Evolutionary conservation across 2,113 vertebrate genomes (phyloP).

Genomic region (Orientallactaga bullata): DNA sequence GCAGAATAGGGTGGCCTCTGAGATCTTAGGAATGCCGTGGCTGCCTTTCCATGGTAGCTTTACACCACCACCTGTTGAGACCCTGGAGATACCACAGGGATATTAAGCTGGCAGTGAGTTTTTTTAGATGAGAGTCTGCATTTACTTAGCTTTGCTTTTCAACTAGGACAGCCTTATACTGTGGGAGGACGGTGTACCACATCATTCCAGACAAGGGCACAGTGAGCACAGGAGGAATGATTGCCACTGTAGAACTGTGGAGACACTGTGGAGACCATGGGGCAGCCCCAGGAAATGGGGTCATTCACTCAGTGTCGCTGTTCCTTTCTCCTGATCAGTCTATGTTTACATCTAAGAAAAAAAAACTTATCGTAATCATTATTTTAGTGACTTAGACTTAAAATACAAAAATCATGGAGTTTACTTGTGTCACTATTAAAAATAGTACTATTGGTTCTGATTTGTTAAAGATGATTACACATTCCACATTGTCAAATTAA

Average conservation of each 20-base stretch:
- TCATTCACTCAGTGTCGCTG: background rate
- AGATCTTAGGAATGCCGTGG: too few relatives aligned
- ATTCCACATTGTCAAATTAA: background rate
- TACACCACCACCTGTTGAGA: background rate
- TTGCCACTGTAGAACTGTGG: background rate
- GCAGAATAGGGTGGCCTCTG: background rate
- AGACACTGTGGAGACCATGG: too few relatives aligned
- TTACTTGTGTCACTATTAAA: background rate
- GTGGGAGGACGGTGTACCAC: rapidly evolving
- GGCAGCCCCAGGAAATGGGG: background rate
- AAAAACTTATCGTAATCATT: background rate
- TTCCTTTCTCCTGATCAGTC: too few relatives aligned
- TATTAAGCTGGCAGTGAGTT: background rate
- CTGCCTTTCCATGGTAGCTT: background rate
- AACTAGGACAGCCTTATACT: too few relatives aligned
- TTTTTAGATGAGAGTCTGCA: background rate
- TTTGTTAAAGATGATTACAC: background rate
- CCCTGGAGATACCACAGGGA: background rate
- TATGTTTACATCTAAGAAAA: background rate
- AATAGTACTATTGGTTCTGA: background rate
- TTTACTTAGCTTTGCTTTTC: background rate
- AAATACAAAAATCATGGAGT: background rate
- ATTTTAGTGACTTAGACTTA: background rate
- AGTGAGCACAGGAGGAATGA: background rate
- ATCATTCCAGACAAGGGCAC: background rate